Evolutionary conservation across 2,888 invertebrate species (phyloP), one percentile per base, ranked within the genome.

Genomic region (Endomychus coccineus): DNA sequence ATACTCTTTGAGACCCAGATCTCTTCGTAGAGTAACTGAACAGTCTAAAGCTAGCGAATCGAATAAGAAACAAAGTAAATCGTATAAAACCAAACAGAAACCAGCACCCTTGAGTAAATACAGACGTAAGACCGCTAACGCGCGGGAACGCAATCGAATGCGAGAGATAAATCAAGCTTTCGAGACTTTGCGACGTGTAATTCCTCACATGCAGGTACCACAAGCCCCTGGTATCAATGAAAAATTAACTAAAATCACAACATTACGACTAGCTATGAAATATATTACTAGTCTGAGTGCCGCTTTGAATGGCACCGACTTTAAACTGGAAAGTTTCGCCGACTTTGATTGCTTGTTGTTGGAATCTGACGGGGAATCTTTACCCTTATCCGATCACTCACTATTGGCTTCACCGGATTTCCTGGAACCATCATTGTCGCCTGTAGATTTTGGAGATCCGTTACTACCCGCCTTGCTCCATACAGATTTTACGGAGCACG

Each of bases 111-210:
- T 91, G 50, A 88, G 88, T 70, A 91, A 90, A 65, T 91, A 91
- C 68, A 71, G 90, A 15, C 73, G 91, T 51, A 86, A 87, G 71
- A 89, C 89, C 1, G 91, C 91, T 9, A 92, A 91, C 68, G 88
- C 89, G 0, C 68, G 91, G 16, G 91, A 92, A 57, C 66, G 91
- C 17, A 82, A 80, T 47, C 74, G 91, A 36, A 91, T 91, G 90
- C 72, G 84, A 30, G 90, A 90, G 61, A 90, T 92, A 51, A 92
- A 92, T 67, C 74, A 78, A 41, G 91, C 90, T 1, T 92, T 91
- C 64, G 90, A 90, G 59, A 75, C 80, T 2, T 70, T 92, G 5
- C 72, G 88, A 14, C 72, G 75, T 10, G 84, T 82, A 14, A 81
- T 92, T 7, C 91, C 91, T 4, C 71, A 73, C 4, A 72, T 74